Evolutionary conservation across 1,140 invertebrate genomes (phyloP).

Genomic region (Ceratina japonica): DNA sequence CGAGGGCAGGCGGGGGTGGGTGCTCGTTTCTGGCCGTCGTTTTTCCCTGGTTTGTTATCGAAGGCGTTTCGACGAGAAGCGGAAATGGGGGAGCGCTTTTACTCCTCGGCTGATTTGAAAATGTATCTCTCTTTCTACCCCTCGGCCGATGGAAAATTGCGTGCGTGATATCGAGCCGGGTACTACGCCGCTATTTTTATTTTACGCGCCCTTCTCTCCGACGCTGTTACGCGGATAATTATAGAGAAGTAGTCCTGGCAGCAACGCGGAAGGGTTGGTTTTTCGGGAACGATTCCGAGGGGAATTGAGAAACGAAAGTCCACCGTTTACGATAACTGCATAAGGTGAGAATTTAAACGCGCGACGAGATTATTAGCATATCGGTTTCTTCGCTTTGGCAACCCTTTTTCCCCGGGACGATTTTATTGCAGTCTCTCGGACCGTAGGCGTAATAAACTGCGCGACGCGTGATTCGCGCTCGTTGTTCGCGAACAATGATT

Average conservation of each 20-base stretch:
- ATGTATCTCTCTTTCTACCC: not conserved
- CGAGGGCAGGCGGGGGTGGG: too few species aligned
- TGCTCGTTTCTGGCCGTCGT: conserved; percentile 12
- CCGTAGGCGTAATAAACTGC: not conserved
- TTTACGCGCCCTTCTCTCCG: not conserved
- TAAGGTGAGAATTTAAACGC: too few species aligned
- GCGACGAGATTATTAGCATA: too few species aligned
- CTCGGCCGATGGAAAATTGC: not conserved
- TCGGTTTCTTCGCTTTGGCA: too few species aligned
- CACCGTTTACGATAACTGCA: too few species aligned
- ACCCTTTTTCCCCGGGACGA: too few species aligned
- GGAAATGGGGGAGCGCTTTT: conserved; percentile 35
- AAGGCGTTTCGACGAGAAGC: conserved; percentile 31
- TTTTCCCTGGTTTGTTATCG: conserved; percentile 35
- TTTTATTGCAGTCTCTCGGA: too few species aligned
- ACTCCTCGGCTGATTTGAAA: conserved; percentile 16
- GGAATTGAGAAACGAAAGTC: too few species aligned
- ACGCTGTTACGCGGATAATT: conserved; percentile 1
- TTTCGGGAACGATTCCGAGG: too few species aligned
- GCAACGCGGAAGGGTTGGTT: not conserved
- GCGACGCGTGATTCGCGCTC: not conserved
- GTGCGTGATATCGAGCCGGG: not conserved
- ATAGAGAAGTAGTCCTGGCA: not conserved
- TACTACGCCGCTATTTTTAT: not conserved
- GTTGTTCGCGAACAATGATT: conserved; percentile 22